Conservation (phyloP, 2,113 vertebrate species). For the Bothrops jararaca region DNA sequence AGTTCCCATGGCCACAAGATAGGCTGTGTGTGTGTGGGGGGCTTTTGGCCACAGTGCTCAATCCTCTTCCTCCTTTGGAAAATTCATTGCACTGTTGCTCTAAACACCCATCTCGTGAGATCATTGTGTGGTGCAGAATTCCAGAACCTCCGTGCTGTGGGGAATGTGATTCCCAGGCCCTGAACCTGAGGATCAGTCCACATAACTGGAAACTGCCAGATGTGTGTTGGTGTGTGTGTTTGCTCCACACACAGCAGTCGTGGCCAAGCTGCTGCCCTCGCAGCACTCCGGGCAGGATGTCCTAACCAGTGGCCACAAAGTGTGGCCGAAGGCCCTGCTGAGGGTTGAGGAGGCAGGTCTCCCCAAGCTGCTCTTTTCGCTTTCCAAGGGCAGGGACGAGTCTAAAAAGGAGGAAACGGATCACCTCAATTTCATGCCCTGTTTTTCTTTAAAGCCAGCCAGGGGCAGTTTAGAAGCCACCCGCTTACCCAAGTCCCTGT, state of each 20-base stretch:
- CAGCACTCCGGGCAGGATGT: accelerated
- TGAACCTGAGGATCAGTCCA: neutral
- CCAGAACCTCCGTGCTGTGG: neutral
- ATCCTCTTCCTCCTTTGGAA: neutral
- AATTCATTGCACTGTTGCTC: neutral
- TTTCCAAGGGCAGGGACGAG: neutral
- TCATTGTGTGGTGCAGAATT: neutral
- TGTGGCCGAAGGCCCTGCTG: neutral
- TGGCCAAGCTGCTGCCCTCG: neutral
- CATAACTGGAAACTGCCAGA: neutral
- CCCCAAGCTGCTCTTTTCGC: neutral
- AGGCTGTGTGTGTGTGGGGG: accelerated
- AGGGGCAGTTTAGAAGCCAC: neutral
- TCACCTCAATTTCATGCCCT: neutral
- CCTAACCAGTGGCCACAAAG: neutral
- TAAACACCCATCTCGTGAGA: no score
- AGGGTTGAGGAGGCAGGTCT: neutral
- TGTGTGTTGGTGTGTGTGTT: no score
- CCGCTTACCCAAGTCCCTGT: neutral
- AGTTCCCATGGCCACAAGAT: neutral
- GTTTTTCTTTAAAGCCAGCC: neutral
- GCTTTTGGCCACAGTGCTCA: neutral
- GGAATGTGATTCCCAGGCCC: neutral
- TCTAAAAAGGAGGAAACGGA: neutral
- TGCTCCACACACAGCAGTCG: no score